A percentile compares a stretch with the other conserved stretches of the same genome.
Conservation (phyloP, 2,888 invertebrate genomes). For the Yponomeuta malinellus region DNA sequence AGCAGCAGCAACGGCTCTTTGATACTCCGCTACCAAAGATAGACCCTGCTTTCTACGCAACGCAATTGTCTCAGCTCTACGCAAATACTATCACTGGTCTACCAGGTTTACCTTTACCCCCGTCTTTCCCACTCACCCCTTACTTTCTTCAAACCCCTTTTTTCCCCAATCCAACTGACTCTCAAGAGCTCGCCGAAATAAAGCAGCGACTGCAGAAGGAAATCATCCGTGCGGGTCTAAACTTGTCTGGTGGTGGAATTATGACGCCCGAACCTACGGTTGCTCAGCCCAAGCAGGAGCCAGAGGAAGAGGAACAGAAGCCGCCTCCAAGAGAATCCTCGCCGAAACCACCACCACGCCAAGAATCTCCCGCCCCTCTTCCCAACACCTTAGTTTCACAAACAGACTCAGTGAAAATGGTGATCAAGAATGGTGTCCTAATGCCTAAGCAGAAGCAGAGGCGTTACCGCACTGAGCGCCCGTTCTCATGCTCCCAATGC, state of each 20-base stretch:
- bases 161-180: slow-evolving; percentile 72
- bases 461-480: slow-evolving; percentile 91
- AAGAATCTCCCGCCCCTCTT: slow-evolving; percentile 68
- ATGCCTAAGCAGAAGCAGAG: slow-evolving; percentile 95
- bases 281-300: slow-evolving; percentile 54
- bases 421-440: slow-evolving; percentile 91
- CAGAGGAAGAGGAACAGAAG: slow-evolving; percentile 73
- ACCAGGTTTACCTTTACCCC: slow-evolving; percentile 70
- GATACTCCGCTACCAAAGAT: slow-evolving; percentile 78
- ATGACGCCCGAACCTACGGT: slow-evolving; percentile 54
- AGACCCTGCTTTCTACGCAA: slow-evolving; percentile 78
- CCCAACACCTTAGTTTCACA: slow-evolving; percentile 56
- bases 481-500: slow-evolving; percentile 93
- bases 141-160: slow-evolving; percentile 78
- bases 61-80: slow-evolving; percentile 78
- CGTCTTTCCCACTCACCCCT: slow-evolving; percentile 79
- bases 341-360: slow-evolving; percentile 60
- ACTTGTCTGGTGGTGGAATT: slow-evolving; percentile 82
- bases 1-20: slow-evolving; percentile 80
- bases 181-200: slow-evolving; percentile 79
- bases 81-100: slow-evolving; percentile 73
- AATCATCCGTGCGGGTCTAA: slow-evolving; percentile 75
- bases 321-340: slow-evolving; percentile 55
- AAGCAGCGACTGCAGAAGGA: slow-evolving; percentile 81
- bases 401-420: slow-evolving; percentile 87